Evolutionary conservation across 2,888 invertebrate genomes (phyloP).

Genomic region (Ptilodon capucinus): DNA sequence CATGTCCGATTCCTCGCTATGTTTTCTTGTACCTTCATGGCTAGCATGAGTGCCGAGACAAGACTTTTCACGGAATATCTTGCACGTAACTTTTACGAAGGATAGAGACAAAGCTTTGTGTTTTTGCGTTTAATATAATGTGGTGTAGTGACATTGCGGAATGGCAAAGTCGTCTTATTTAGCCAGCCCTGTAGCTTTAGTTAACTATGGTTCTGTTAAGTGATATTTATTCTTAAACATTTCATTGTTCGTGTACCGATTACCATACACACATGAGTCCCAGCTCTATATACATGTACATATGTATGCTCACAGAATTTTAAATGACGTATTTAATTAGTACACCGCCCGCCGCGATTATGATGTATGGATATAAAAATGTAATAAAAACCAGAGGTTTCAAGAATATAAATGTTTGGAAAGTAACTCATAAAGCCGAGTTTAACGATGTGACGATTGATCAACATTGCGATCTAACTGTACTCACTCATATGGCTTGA

Average conservation of each 20-base stretch:
- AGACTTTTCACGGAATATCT: too few species aligned
- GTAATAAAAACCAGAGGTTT: constrained; percentile 32
- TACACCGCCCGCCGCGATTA: constrained; percentile 33
- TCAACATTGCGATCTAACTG: not conserved
- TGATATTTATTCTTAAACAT: constrained; percentile 32
- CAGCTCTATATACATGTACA: constrained; percentile 8
- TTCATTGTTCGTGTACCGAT: constrained; percentile 21
- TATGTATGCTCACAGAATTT: constrained; percentile 23
- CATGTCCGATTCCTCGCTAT: too few species aligned
- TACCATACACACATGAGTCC: not conserved
- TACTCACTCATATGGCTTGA: not conserved
- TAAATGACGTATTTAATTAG: constrained; percentile 42
- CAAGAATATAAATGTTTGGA: constrained; percentile 32
- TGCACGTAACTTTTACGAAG: too few species aligned
- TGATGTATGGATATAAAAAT: constrained; percentile 34
- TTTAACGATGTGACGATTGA: not conserved
- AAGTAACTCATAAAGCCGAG: constrained; percentile 25
- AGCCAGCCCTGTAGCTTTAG: not conserved
- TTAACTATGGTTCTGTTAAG: constrained; percentile 24
- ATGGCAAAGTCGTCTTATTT: not conserved
- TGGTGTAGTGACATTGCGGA: not conserved
- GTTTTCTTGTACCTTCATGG: too few species aligned
- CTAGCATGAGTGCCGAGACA: too few species aligned
- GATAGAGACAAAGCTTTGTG: too few species aligned
- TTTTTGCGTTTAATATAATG: too few species aligned